Evolutionary conservation across 2,888 invertebrate species (phyloP).

Genomic region (Ormyrus pomaceus): DNA sequence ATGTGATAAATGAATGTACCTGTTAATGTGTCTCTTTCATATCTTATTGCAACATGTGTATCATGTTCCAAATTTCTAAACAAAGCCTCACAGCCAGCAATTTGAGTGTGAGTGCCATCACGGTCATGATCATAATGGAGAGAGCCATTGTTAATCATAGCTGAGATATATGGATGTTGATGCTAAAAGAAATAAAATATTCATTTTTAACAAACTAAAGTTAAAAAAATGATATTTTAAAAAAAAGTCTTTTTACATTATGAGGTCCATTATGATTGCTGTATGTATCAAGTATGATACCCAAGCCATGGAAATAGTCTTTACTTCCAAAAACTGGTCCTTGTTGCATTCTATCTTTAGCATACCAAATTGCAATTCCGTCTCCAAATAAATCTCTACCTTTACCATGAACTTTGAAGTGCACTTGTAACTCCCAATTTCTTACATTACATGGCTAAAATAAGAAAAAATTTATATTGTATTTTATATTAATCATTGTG

Average conservation of each 20-base stretch:
- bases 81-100: slow-evolving; percentile 97
- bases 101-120: slow-evolving; percentile 98
- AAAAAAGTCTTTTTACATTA: slow-evolving; percentile 82
- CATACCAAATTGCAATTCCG: slow-evolving; percentile 97
- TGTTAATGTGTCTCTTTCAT: slow-evolving; percentile 92
- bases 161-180: slow-evolving; percentile 98
- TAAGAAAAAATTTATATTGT: neutral
- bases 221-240: slow-evolving; percentile 22
- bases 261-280: slow-evolving; percentile 99
- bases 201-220: slow-evolving; percentile 17
- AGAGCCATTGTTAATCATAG: slow-evolving; percentile 98
- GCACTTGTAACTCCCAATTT: slow-evolving; percentile 98
- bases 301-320: slow-evolving; percentile 93
- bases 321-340: slow-evolving; percentile 97
- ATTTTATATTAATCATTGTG: neutral
- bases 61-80: slow-evolving; percentile 94
- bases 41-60: slow-evolving; percentile 92
- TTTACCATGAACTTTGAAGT: slow-evolving; percentile 96
- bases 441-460: slow-evolving; percentile 83
- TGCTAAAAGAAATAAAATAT: slow-evolving; percentile 80
- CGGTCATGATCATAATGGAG: slow-evolving; percentile 98
- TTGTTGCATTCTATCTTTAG: slow-evolving; percentile 84
- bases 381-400: slow-evolving; percentile 98
- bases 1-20: slow-evolving; percentile 77
- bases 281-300: slow-evolving; percentile 97